phyloP scores from a whole-genome alignment of 2,888 invertebrate genomes.

The Epsilonema sp. region DNA sequence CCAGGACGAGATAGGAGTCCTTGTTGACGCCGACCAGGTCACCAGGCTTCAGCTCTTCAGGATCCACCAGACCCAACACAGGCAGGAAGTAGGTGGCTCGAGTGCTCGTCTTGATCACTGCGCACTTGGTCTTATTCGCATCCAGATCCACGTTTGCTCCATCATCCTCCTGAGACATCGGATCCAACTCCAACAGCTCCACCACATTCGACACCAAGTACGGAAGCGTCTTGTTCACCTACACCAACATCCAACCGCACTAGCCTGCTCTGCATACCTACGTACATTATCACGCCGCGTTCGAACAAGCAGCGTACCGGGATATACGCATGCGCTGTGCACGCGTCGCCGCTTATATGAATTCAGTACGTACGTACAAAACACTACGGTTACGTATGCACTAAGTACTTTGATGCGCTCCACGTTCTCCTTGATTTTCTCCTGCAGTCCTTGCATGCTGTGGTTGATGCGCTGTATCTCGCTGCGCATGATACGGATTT shows the following conservation, averaged over 20 bases:
- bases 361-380: no score
- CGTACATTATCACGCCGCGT: no score
- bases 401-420: constrained; percentile 29
- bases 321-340: no score
- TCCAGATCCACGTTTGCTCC: constrained; percentile 96
- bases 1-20: constrained; percentile 90
- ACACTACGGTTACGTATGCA: no score
- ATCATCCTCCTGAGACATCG: constrained; percentile 63
- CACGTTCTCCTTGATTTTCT: constrained; percentile 31
- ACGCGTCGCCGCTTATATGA: no score
- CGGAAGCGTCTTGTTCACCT: constrained; percentile 77
- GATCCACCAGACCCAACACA: constrained; percentile 92
- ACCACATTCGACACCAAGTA: constrained; percentile 98
- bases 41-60: constrained; percentile 88
- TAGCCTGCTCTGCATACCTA: no score
- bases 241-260: background rate
- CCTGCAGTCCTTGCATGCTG: constrained; percentile 74
- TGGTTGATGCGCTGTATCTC: constrained; percentile 95
- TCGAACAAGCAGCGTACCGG: no score
- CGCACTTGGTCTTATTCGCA: constrained; percentile 97
- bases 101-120: constrained; percentile 97
- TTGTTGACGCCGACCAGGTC: constrained; percentile 47
- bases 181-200: constrained; percentile 88
- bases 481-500: constrained; percentile 96
- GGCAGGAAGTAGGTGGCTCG: constrained; percentile 90